These are phyloP conservation scores for Anorthoa munda DNA, from an alignment of 2,888 invertebrate genomes.

Conservation along the genomic window DNA sequence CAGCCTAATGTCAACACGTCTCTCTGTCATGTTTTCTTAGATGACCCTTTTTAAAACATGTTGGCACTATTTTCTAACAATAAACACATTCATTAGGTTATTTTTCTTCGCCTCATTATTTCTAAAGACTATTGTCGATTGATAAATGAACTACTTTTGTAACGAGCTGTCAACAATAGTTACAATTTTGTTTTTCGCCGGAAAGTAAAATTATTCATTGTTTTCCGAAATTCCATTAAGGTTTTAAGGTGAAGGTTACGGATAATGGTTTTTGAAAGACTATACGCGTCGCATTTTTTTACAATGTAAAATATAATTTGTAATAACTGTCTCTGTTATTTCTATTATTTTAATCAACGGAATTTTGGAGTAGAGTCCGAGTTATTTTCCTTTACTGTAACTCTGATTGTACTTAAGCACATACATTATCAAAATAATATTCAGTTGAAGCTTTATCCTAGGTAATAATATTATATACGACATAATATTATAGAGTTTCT, in stretches of 20 bases:
- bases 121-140: conserved; percentile 42
- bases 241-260: background rate
- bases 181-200: conserved; percentile 16
- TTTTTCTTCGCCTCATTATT: conserved; percentile 47
- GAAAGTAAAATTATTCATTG: background rate
- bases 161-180: conserved; percentile 50
- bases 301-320: no score
- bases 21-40: conserved; percentile 30
- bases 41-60: conserved; percentile 28
- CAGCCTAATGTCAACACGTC: conserved; percentile 40
- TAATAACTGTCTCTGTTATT: no score
- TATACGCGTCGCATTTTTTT: no score
- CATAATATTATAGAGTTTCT: no score
- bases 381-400: no score
- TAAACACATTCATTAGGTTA: conserved; percentile 44
- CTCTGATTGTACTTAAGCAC: no score
- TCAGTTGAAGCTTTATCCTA: no score
- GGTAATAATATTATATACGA: no score
- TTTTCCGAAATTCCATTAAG: background rate
- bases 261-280: background rate
- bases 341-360: no score
- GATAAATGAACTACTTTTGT: conserved; percentile 55
- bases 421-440: no score
- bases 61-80: conserved; percentile 44
- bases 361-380: no score